Base-by-base conservation (phyloP, 2,888 invertebrate genomes). In the Odontocerum albicorne region DNA sequence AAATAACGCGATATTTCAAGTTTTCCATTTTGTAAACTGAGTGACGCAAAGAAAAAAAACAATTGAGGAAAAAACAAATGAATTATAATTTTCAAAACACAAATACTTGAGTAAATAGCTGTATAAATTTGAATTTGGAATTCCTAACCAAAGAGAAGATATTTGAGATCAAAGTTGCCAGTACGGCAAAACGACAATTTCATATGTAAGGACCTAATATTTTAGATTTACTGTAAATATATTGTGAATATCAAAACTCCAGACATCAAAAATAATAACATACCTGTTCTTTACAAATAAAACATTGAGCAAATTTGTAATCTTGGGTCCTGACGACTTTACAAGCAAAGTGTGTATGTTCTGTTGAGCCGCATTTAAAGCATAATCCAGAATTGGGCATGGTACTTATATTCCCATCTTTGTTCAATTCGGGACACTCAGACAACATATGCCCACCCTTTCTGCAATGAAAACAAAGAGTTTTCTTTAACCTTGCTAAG, bases 321-420 rank as follows among this genome's bases (percentile, higher is more conserved):
- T 86, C 84, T 58, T 83, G 80, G 33, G 80, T 79, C 62, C 74
- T 81, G 27, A 81, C 81, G 1, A 87, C 86, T 74, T 83, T 85
- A 64, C 89, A 89, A 65, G 87, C 83, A 66, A 84, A 84, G 65
- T 87, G 85, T 8, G 83, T 84, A 67, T 94, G 94, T 68, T 93
- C 93, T 3, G 90, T 90, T 0, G 92, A 92, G 1, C 94, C 94
- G 72, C 94, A 94, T 70, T 92, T 92, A 66, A 89, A 93, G 66
- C 93, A 93, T 42, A 92, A 83, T 4, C 89, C 90, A 43, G 82
- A 81, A 3, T 75, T 79, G 0, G 73, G 68, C 7, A 65, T 62
- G 52, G 76, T 73, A 2, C 72, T 69, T 49, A 65, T 61, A 13
- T 71, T 72, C 65, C 79, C 77, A 63, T 80, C 79, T 6, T 77